phyloP scores from a whole-genome alignment of 2,113 vertebrate species.

The Odocoileus hemionus region DNA sequence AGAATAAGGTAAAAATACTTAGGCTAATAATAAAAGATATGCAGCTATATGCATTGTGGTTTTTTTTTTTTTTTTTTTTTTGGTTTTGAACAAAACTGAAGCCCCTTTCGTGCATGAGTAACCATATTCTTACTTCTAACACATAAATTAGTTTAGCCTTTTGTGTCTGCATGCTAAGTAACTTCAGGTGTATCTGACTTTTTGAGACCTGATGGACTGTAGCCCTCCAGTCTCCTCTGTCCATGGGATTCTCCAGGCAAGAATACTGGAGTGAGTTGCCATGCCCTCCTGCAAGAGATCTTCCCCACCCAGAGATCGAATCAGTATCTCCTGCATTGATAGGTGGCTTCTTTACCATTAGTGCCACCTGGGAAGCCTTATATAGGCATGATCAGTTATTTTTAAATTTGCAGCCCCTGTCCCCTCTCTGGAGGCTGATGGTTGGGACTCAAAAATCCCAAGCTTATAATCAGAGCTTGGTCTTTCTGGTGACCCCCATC shows the following conservation, averaged over 20 bases:
- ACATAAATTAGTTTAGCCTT: background rate
- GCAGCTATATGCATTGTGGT: background rate
- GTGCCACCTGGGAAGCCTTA: background rate
- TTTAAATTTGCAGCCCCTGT: background rate
- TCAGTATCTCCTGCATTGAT: background rate
- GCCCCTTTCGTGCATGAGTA: background rate
- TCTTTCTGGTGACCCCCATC: background rate
- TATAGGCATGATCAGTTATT: background rate
- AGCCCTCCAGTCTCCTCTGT: background rate
- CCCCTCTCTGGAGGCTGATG: background rate
- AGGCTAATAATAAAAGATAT: background rate
- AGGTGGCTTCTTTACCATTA: background rate
- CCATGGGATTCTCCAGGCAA: background rate
- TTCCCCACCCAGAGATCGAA: background rate
- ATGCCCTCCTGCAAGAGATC: background rate
- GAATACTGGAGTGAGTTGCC: background rate
- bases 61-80: background rate
- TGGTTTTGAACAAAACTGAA: background rate
- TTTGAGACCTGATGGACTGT: background rate
- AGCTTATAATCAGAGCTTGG: background rate
- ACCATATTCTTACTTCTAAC: background rate
- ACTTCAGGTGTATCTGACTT: background rate
- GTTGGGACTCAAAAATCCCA: background rate
- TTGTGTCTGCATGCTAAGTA: background rate
- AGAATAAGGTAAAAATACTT: background rate